Evolutionary conservation across 2,797 vertebrate genomes (phyloP).

Genomic region (Carcharodon carcharias): DNA sequence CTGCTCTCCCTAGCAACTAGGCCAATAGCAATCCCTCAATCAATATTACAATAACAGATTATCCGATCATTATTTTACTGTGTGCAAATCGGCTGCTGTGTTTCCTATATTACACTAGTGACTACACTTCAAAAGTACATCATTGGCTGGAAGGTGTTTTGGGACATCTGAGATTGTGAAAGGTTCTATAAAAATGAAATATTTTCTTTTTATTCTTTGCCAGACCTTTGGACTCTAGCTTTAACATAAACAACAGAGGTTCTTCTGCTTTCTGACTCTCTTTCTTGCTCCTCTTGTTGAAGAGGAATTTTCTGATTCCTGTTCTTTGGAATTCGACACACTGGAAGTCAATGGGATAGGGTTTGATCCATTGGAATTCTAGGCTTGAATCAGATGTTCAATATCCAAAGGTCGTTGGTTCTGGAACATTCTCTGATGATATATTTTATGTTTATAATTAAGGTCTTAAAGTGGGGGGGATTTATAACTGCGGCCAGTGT

Average conservation of each 20-base stretch:
- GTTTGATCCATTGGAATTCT: too few relatives aligned
- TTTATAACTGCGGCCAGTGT: too few relatives aligned
- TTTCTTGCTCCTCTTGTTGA: background rate
- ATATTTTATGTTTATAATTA: background rate
- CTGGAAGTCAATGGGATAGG: background rate
- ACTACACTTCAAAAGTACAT: too few relatives aligned
- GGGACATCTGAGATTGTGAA: too few relatives aligned
- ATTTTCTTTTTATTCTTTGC: too few relatives aligned
- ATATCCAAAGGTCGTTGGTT: background rate
- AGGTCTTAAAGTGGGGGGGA: too few relatives aligned
- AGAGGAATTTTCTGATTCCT: background rate
- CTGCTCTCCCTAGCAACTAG: too few relatives aligned
- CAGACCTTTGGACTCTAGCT: background rate
- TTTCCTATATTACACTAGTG: too few relatives aligned
- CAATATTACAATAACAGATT: background rate
- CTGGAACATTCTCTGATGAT: background rate
- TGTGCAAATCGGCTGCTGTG: too few relatives aligned
- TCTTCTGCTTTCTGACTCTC: background rate
- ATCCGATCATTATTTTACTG: background rate
- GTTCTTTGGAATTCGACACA: background rate
- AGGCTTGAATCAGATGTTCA: background rate
- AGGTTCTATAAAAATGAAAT: too few relatives aligned
- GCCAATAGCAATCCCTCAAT: too few relatives aligned
- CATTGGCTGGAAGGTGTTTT: too few relatives aligned
- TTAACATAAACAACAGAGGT: background rate